These are phyloP conservation scores for Lepidurus packardi DNA, from an alignment of 1,140 invertebrate species.

Conservation along the genomic window DNA sequence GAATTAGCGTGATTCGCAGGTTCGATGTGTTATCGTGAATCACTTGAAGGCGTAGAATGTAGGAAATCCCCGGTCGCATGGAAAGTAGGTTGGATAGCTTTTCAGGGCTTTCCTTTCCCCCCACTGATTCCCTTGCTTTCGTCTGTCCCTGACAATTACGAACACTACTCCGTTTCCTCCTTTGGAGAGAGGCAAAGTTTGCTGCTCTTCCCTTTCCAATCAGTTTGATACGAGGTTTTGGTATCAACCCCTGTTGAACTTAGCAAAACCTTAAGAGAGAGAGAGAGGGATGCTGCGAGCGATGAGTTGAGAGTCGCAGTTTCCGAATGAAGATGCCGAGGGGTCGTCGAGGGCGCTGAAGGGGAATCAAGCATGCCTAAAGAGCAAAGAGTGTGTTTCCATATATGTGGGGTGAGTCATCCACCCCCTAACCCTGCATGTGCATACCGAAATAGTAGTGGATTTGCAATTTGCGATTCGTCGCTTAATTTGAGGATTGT, in stretches of 20 bases:
- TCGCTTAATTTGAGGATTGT: no score
- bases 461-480: not conserved
- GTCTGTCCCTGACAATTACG: no score
- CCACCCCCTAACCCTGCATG: not conserved
- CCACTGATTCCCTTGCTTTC: no score
- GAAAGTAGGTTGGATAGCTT: no score
- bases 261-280: not conserved
- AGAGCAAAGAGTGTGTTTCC: not conserved
- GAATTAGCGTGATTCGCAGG: no score
- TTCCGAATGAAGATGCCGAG: not conserved
- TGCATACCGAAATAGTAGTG: not conserved
- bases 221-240: not conserved
- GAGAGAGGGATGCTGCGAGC: not conserved
- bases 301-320: not conserved
- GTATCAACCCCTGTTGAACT: not conserved
- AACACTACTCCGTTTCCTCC: not conserved
- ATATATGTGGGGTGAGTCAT: not conserved
- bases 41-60: no score
- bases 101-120: no score
- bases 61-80: no score
- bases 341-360: not conserved
- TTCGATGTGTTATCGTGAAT: no score
- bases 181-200: not conserved
- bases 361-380: conserved; percentile 4
- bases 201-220: not conserved